These are phyloP conservation scores for Acanthaster planci DNA, from an alignment of 35 echinoderm and acorn worm genomes.

Conservation along the genomic window DNA sequence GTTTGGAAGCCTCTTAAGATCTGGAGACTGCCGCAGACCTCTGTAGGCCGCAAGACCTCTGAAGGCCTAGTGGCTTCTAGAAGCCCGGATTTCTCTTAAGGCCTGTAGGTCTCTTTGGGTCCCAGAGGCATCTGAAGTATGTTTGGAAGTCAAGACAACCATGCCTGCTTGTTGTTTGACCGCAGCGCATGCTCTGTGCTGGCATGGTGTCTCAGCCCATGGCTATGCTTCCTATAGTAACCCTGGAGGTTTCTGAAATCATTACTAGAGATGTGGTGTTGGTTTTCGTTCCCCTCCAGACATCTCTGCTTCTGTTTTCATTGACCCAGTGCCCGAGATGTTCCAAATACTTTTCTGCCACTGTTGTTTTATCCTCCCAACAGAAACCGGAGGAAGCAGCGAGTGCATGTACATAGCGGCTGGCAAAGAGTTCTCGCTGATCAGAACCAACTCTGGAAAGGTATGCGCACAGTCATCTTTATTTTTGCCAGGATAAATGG, in stretches of 20 bases:
- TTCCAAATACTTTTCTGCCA: background rate
- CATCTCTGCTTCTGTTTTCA: background rate
- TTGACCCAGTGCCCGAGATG: too few species aligned
- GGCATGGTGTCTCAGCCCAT: background rate
- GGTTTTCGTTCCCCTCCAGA: conserved; percentile 27
- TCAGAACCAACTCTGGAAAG: conserved; percentile 70
- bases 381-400: conserved; percentile 74
- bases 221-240: conserved; percentile 12
- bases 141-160: background rate
- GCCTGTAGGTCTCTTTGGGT: too few species aligned
- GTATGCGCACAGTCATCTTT: conserved; percentile 7
- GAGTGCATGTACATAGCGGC: conserved; percentile 62
- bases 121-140: too few species aligned
- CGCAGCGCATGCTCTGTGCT: background rate
- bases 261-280: background rate
- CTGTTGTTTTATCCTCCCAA: conserved; percentile 6
- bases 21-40: too few species aligned
- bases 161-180: conserved; percentile 3
- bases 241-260: conserved; percentile 18
- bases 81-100: too few species aligned
- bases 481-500: too few species aligned
- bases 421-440: conserved; percentile 90
- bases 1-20: too few species aligned
- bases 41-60: too few species aligned
- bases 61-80: too few species aligned